Evolutionary conservation across 2,888 invertebrate species (phyloP).

Genomic region (Xylota sylvarum): DNA sequence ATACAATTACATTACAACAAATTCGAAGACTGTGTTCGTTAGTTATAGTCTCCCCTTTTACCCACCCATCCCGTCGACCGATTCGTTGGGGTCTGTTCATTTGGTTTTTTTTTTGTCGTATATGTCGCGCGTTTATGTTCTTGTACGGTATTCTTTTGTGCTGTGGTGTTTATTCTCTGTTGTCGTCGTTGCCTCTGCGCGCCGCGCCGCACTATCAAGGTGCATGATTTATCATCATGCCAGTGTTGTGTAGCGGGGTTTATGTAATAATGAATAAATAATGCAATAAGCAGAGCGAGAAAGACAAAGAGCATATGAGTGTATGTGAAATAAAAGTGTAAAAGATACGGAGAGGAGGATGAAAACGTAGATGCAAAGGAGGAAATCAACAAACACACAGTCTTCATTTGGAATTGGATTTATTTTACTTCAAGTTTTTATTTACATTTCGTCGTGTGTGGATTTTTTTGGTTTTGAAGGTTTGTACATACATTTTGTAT

Average conservation of each 20-base stretch:
- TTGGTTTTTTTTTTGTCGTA: slow-evolving; percentile 2
- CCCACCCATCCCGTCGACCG: neutral
- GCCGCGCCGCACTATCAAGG: slow-evolving; percentile 64
- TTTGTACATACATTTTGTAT: slow-evolving; percentile 56
- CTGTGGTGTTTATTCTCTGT: slow-evolving; percentile 40
- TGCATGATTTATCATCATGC: slow-evolving; percentile 75
- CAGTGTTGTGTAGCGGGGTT: slow-evolving; percentile 68
- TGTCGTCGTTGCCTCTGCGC: slow-evolving; percentile 45
- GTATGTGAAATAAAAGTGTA: slow-evolving; percentile 24
- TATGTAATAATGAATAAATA: slow-evolving; percentile 76
- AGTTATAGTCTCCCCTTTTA: neutral
- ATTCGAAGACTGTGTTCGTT: neutral
- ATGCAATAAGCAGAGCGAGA: slow-evolving; percentile 73
- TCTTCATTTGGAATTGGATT: slow-evolving; percentile 47
- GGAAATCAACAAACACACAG: slow-evolving; percentile 47
- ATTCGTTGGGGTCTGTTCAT: slow-evolving; percentile 9
- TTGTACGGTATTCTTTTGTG: slow-evolving; percentile 75
- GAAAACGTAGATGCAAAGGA: slow-evolving; percentile 20
- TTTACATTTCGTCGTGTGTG: slow-evolving; percentile 34
- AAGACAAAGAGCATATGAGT: slow-evolving; percentile 68
- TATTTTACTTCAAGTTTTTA: slow-evolving; percentile 15
- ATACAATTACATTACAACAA: slow-evolving; percentile 5
- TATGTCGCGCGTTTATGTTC: slow-evolving; percentile 49
- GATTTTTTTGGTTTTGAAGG: slow-evolving; percentile 59
- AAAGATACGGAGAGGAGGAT: neutral